Base-by-base conservation (phyloP, 1,140 invertebrate species). In the Ptiloglossa arizonensis region DNA sequence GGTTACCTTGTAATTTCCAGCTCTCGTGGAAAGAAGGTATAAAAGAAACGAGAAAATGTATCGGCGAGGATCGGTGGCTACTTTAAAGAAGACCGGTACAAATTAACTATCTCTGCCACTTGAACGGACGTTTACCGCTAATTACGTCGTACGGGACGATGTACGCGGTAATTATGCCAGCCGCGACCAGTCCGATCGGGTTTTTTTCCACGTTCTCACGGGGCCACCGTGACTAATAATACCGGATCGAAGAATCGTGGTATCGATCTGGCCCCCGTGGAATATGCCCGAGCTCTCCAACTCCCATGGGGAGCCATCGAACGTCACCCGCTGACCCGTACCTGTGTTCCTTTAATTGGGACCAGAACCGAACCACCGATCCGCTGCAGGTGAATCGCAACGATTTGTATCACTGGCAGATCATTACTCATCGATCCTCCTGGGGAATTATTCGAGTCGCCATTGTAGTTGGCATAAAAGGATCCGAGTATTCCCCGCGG, bases 331-430 rank as follows among this genome's bases (percentile, higher is more conserved):
- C 89, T 88, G 88, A 90, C 83, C 88, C 66, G 81, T 86, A 84
- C 81, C 89, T 89, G 86, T 90, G 87, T 91, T 90, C 87, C 86
- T 91, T 91, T 90, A 91, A 91, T 91, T 91, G 90, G 90, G 88
- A 87, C 83, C 87, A 87, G 87, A 90, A 85, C 88, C 86, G 84
- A 90, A 87, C 87, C 79, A 78, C 56, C 85, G 84, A 89, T 89
- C 85, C 80, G 83, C 85, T 88, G 87, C 89, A 89, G 89, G 89
- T 91, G 90, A 89, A 90, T 91, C 87, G 88, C 82, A 77, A 83
- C 89, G 89, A 91, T 91, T 91, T 91, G 87, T 91, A 90, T 91
- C 89, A 89, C 86, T 90, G 89, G 86, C 87, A 87, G 90, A 90
- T 90, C 90, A 91, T 91, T 90, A 91, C 83, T 91, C 90, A 90